Evolutionary conservation across 2,797 vertebrate species (phyloP), one percentile per base, ranked within the genome.

Genomic region (Lindbergichthys nudifrons): DNA sequence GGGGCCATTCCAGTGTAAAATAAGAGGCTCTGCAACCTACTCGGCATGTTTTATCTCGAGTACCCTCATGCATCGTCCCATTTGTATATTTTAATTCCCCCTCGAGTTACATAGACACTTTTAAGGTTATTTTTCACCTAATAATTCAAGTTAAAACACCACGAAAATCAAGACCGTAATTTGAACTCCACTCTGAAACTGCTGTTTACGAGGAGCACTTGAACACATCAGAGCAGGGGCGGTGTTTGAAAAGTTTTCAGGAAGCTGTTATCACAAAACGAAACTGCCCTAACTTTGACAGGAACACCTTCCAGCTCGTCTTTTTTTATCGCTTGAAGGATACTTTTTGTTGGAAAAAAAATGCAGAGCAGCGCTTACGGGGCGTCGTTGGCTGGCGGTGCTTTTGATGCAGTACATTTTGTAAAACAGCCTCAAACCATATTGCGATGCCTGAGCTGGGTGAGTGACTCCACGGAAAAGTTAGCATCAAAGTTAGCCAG

Each of bases 341-440:
- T 12, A 0, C 18, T 15, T 10, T 62, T 32, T 8, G 16, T 2
- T 1, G 8, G 18, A 13, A 21, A 54, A 16, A 81, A 78, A 43
- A 95, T 95, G 95, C 90, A 95, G 75, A 46, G 85, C 66, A 88
- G 87, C 5, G 94, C 92, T 36, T 95, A 94, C 47, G 95, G 95
- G 4, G 93, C 93, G 30, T 92, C 94, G 46, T 48, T 95, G 84
- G 92, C 95, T 18, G 95, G 95, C 0, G 94, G 94, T 1, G 62
- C 90, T 23, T 95, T 95, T 42, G 93, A 95, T 3, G 2, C 88
- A 0, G n/a, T 2, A 53, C 75, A 26, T 36, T 95, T 94, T 51
- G 1, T 93, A 0, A 92, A 87, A 52, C 90, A 91, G 63, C 94
- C 94, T 11, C 94, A 94, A 73, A 95, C 94, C 23, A 73, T 95